Evolutionary conservation across 2,797 vertebrate genomes (phyloP), one percentile per base, ranked within the genome.

Genomic region (Myotis myotis): DNA sequence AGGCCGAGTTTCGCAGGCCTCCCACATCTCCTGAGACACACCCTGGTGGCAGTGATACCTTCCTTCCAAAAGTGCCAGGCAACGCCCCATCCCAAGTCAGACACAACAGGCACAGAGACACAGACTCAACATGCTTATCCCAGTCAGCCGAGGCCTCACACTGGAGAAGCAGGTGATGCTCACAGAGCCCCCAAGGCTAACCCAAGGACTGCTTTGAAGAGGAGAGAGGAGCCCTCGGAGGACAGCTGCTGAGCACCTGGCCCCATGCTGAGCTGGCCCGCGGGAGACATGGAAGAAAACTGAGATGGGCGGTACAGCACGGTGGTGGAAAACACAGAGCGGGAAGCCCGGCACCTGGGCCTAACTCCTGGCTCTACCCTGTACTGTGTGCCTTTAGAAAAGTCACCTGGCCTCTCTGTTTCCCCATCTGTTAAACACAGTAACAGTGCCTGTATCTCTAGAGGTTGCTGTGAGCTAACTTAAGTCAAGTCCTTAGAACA

Each of bases 361-460:
- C 38, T 60, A 79, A 33, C 74, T 62, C 12, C 74, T 33, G 33
- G 49, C 25, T 66, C 66, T 15, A 49, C 22, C 53, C 10, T 2
- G 49, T 20, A 41, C 51, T 41, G 0, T 7, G 15, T 6, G 60
- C 36, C 60, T 91, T 75, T 68, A 80, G 41, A 41, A 74, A 89
- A 82, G 47, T 60, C 85, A 72, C 22, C 51, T 86, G 20, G 41
- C 33, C 57, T 64, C 72, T 93, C 81, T 20, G 53, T 86, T 87
- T 94, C 87, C 41, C 91, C 47, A 76, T 51, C 60, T 55, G 22
- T 74, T 57, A 75, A 91, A 87, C 41, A 36, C 23, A 51, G 51
- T 41, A n/a, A 87, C 15, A 68, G 28, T 6, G n/a, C 30, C 53
- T 70, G 51, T 8, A 72, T 38, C 15, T 72, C n/a, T 41, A 38